phyloP scores from a whole-genome alignment of 2,797 vertebrate species.

The Telmatherina bonti region DNA sequence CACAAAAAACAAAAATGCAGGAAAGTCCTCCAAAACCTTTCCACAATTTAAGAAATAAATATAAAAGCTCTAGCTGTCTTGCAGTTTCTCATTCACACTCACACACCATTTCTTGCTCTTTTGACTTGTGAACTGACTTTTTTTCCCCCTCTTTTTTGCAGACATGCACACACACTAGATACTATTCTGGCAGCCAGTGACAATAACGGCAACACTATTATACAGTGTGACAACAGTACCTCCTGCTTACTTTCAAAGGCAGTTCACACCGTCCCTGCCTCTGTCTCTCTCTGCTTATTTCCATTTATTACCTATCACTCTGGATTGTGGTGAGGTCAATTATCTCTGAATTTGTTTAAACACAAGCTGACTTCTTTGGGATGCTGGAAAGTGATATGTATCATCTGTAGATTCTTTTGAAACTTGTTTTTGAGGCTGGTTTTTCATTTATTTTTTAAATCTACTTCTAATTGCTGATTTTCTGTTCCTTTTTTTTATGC shows the following conservation, averaged over 20 bases:
- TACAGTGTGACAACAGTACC: slow-evolving; percentile 71
- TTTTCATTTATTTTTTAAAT: background rate
- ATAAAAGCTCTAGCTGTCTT: background rate
- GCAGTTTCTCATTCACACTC: slow-evolving; percentile 1
- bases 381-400: slow-evolving; percentile 55
- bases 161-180: slow-evolving; percentile 16
- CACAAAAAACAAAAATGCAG: background rate
- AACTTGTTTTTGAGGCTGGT: slow-evolving; percentile 10
- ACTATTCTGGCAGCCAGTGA: slow-evolving; percentile 50
- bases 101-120: slow-evolving; percentile 27
- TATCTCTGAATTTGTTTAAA: slow-evolving; percentile 75
- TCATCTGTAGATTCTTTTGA: slow-evolving; percentile 49
- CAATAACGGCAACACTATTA: slow-evolving; percentile 68
- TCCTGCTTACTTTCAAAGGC: slow-evolving; percentile 61
- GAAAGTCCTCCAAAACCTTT: slow-evolving; percentile 24
- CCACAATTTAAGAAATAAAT: slow-evolving; percentile 13
- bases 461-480: background rate
- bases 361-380: slow-evolving; percentile 25
- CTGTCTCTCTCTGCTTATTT: slow-evolving; percentile 34
- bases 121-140: slow-evolving; percentile 49
- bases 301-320: slow-evolving; percentile 53
- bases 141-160: background rate
- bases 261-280: slow-evolving; percentile 54
- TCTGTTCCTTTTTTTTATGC: too few species aligned
- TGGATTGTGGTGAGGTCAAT: slow-evolving; percentile 72